Conservation (phyloP, 1,140 invertebrate genomes). For the Scaptomyza hsui region DNA sequence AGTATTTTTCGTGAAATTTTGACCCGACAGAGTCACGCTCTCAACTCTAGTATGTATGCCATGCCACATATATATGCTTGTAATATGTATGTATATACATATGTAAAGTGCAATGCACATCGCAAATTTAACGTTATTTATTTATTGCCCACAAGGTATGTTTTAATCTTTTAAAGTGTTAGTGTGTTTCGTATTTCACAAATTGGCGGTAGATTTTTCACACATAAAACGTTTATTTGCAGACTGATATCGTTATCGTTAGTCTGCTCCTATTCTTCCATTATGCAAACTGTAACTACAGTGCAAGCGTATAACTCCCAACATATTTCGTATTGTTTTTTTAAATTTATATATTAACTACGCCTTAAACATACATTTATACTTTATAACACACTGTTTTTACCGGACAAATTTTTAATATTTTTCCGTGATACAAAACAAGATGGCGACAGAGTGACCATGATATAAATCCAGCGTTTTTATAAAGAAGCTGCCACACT, state of each 20-base stretch:
- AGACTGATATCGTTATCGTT: constrained; percentile 39
- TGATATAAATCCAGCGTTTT: constrained; percentile 28
- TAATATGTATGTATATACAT: constrained; percentile 8
- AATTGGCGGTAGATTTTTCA: constrained; percentile 36
- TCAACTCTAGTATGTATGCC: constrained; percentile 40
- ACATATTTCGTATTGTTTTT: neutral
- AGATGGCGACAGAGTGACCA: constrained; percentile 52
- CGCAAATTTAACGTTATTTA: neutral
- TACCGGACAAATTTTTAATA: constrained; percentile 65
- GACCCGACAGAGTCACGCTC: constrained; percentile 13
- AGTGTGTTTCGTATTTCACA: constrained; percentile 2
- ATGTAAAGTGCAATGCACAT: constrained; percentile 24
- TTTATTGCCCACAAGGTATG: constrained; percentile 6
- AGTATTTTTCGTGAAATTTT: constrained; percentile 1
- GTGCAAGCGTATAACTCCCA: neutral
- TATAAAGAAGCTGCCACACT: constrained; percentile 5
- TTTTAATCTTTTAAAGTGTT: neutral
- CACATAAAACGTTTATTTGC: constrained; percentile 43
- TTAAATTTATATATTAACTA: constrained; percentile 10
- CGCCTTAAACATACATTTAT: constrained; percentile 54
- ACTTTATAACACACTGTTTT: constrained; percentile 56
- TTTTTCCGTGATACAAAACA: constrained; percentile 56
- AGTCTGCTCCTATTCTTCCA: constrained; percentile 1
- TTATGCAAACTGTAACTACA: constrained; percentile 14
- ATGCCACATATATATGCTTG: constrained; percentile 38